These are phyloP conservation scores for Acipenser oxyrinchus DNA, from an alignment of 2,797 vertebrate species.

Conservation along the genomic window DNA sequence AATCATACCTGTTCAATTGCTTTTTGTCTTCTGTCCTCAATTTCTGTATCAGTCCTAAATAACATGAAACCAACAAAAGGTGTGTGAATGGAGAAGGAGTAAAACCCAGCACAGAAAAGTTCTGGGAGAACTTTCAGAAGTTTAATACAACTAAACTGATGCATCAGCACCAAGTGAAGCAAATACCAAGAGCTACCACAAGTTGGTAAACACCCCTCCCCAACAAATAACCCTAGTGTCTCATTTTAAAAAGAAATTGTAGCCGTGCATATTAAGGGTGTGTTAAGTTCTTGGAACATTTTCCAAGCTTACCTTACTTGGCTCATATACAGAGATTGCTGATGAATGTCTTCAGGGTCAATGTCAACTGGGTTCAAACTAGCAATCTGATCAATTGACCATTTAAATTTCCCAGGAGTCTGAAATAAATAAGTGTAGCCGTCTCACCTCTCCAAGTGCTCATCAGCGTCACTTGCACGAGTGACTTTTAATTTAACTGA, in stretches of 20 bases:
- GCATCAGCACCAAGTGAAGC: no score
- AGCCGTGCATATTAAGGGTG: conserved; percentile 23
- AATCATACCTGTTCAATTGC: conserved; percentile 86
- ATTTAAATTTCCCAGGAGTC: conserved; percentile 88
- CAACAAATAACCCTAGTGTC: no score
- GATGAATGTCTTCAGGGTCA: conserved; percentile 84
- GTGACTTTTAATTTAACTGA: no score
- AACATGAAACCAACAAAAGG: conserved; percentile 11
- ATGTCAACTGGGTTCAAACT: conserved; percentile 89
- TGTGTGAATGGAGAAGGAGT: not conserved
- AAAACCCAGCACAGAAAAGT: conserved; percentile 2
- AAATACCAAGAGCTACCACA: no score
- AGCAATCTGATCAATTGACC: conserved; percentile 95
- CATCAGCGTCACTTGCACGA: no score
- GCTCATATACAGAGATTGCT: conserved; percentile 84
- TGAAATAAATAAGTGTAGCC: conserved; percentile 30
- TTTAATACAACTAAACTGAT: no score
- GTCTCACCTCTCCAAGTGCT: no score
- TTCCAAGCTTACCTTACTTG: conserved; percentile 66
- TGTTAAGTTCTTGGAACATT: conserved; percentile 18
- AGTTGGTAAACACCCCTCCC: no score
- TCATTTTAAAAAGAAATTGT: conserved; percentile 4
- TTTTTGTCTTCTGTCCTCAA: conserved; percentile 87
- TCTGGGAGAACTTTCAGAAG: no score
- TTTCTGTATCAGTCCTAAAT: conserved; percentile 78